Base-by-base conservation (phyloP, 2,113 vertebrate species). In the Pelecanus crispus region DNA sequence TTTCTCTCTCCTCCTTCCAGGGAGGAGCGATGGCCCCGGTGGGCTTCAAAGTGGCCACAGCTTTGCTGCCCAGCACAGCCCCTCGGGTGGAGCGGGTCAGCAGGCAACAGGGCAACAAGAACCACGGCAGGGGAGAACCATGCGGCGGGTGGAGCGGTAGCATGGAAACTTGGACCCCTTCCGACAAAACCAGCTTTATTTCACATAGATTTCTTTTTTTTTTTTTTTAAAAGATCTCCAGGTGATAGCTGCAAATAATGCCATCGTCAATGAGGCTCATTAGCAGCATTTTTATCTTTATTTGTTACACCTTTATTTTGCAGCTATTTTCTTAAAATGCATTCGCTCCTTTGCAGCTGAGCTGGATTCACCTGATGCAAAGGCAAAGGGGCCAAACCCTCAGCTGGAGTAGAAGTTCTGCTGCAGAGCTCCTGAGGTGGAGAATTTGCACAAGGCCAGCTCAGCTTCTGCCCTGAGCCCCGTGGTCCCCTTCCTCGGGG, bases 111-210 rank as follows among this genome's bases (percentile, higher is more conserved):
- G 13, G 19, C 49, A 25, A 50, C 25, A 15, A 40, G 45, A 42
- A 47, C 29, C 20, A 3, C 47, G 62, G 17, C n/a, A 56, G 36
- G 25, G 36, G 5, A 63, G 66, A 59, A 50, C 11, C 14, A 7
- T 0, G 0, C 10, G 20, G 13, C 12, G 14, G 32, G 13, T 5
- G 10, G 6, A 22, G 21, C 3, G 3, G 16, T 16, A 61, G 13
- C 10, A 22, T 32, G 32, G 50, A 32, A 55, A 22, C 44, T 20
- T 36, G 29, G 13, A 45, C 21, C 29, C 29, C 12, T 75, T 67
- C 34, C 12, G 7, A 47, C 17, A 67, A 74, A 80, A 85, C 0
- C 59, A 65, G 44, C 28, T 78, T 74, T 56, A 45, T 55, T 63
- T 87, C 32, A 67, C 25, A 7, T 42, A 42, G 42, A 42, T 40